Base-by-base conservation (phyloP, 2,888 invertebrate species). In the Catocala fraxini region DNA sequence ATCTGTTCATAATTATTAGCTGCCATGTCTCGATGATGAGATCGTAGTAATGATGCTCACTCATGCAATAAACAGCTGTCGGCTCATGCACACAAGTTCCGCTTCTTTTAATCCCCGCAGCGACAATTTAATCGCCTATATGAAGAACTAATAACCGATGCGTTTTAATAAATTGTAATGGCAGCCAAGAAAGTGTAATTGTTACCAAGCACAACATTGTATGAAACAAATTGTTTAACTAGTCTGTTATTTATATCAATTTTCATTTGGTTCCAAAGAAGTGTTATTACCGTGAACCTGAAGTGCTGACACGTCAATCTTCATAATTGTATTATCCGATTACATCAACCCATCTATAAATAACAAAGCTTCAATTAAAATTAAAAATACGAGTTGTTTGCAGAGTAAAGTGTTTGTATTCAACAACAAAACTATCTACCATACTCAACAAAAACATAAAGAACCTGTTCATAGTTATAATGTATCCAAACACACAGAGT, bases 391-490 rank as follows among this genome's bases (percentile, higher is more conserved):
- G n/a, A 45, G 63, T 33, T 58, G 68, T 75, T 70, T 52, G 43
- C 42, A 25, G 59, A 54, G 52, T 60, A 60, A 61, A 67, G 48
- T 66, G 65, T 58, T 56, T 53, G 67, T 73, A 70, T 74, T 73
- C 73, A 75, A 76, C 79, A 82, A 87, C 77, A 77, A 81, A 79
- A 59, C 67, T 66, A 77, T 79, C 74, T 65, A 55, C 47, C 77
- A 77, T 81, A 81, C 77, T 71, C 65, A 65, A 68, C 65, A 82
- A 84, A 83, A 84, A 83, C 70, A 79, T 71, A 71, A 71, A 77
- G 63, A 80, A 78, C 75, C 68, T 56, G 76, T 63, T 68, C 56
- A 48, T 25, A 55, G 60, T 76, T 82, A 74, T 79, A 78, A 71
- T 66, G 68, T 72, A 71, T 76, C 75, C 78, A 82, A 84, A 86